phyloP scores from a whole-genome alignment of 2,888 invertebrate genomes.

The Colletes collaris region DNA sequence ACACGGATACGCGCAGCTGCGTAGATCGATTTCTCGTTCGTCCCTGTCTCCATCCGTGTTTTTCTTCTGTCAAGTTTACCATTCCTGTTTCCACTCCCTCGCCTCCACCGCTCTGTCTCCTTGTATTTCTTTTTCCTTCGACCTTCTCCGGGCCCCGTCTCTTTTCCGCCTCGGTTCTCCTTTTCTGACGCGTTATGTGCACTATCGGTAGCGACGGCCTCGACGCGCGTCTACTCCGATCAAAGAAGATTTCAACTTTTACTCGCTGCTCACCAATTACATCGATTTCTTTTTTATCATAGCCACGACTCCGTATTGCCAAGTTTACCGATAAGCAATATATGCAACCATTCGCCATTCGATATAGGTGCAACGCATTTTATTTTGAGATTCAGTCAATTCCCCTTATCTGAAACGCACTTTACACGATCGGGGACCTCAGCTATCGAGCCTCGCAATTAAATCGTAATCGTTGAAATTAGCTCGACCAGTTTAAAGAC shows the following conservation, averaged over 20 bases:
- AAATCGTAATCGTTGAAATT: no score
- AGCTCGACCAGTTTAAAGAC: no score
- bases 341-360: no score
- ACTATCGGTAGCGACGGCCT: background rate
- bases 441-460: no score
- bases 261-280: no score
- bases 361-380: no score
- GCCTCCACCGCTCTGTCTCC: background rate
- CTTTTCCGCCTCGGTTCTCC: background rate
- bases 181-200: background rate
- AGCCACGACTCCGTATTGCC: no score
- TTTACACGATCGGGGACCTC: no score
- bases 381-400: no score
- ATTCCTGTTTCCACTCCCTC: background rate
- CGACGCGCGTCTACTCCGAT: background rate
- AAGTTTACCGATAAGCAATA: no score
- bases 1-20: constrained; percentile 1
- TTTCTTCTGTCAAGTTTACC: constrained; percentile 3
- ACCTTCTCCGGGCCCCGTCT: constrained; percentile 12
- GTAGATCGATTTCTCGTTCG: constrained; percentile 18
- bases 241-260: background rate
- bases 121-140: constrained; percentile 1
- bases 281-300: no score
- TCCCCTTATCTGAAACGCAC: no score
- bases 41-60: background rate